Evolutionary conservation across 2,888 invertebrate genomes (phyloP), one percentile per base, ranked within the genome.

Genomic region (Sesamia inferens): DNA sequence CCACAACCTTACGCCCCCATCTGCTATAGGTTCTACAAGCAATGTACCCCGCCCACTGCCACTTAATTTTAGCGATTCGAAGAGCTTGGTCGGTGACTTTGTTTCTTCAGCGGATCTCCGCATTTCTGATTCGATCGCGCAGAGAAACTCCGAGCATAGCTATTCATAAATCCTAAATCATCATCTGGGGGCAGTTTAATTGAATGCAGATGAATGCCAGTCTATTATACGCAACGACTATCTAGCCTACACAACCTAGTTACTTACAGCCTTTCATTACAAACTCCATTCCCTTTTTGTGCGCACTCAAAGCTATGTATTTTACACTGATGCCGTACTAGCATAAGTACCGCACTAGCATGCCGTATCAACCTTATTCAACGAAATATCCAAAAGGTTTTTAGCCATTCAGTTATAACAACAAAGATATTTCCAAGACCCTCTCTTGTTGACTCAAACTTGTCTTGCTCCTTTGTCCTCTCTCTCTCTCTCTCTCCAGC

Each of bases 391-490:
- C 61, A 65, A 62, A 76, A 72, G 72, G 65, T 71, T 65, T 61
- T 61, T 55, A 48, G 31, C 5, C 39, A 13, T 44, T 78, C 13
- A 51, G 22, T 55, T 65, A 55, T 55, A 71, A 66, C 65, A 69
- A 67, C 65, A 74, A 55, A 71, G 55, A 68, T 68, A 74, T n/a
- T 61, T 22, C 42, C 59, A 63, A 39, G 54, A 71, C 48, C 62
- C 61, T 63, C 54, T 42, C 47, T 22, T 69, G 58, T 74, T 47
- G 39, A 71, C 51, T 67, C 58, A 61, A 78, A 81, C 74, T 62
- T 71, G 62, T 65, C 57, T 57, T 61, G 48, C 54, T n/a, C 42
- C 51, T 57, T 74, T 71, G 44, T 71, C 69, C 67, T 61, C 44
- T 58, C 31, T 69, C 54, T 19, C 67, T 61, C 44, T 58, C 31